Evolutionary conservation across 1,140 invertebrate genomes (phyloP).

Genomic region (Drosophila subobscura): DNA sequence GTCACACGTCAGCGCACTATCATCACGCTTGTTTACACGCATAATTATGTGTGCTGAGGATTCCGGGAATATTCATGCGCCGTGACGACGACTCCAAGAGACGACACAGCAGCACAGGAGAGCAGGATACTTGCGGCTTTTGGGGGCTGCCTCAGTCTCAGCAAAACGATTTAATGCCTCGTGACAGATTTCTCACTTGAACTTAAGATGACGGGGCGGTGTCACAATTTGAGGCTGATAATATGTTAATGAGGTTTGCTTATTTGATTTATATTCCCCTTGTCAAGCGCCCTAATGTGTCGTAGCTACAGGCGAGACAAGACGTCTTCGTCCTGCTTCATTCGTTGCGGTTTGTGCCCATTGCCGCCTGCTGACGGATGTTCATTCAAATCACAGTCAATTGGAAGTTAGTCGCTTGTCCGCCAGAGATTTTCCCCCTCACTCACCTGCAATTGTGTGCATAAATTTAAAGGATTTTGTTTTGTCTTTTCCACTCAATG

Average conservation of each 20-base stretch:
- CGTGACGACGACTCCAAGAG: constrained; percentile 5
- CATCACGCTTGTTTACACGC: constrained; percentile 81
- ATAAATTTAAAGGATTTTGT: neutral
- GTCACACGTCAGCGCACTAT: constrained; percentile 77
- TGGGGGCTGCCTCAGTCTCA: constrained; percentile 38
- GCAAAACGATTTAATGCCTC: constrained; percentile 71
- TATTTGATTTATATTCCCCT: constrained; percentile 76
- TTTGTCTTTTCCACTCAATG: neutral
- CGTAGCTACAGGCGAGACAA: constrained; percentile 16
- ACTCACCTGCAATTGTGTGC: constrained; percentile 4
- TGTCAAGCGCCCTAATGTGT: constrained; percentile 46
- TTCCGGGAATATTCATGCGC: constrained; percentile 54
- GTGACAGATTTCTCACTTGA: constrained; percentile 80
- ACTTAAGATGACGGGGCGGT: constrained; percentile 59
- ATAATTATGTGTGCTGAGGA: constrained; percentile 71
- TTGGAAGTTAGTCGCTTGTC: constrained; percentile 43
- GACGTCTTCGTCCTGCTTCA: neutral
- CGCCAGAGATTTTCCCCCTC: neutral
- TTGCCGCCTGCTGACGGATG: too few species aligned
- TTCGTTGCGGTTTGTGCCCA: too few species aligned
- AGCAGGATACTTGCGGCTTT: constrained; percentile 57
- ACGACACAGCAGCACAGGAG: neutral
- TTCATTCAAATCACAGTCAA: constrained; percentile 36
- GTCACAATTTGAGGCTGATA: constrained; percentile 75
- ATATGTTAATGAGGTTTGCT: constrained; percentile 82